These are phyloP conservation scores for Rhingia rostrata DNA, from an alignment of 2,888 invertebrate genomes.

Conservation along the genomic window DNA sequence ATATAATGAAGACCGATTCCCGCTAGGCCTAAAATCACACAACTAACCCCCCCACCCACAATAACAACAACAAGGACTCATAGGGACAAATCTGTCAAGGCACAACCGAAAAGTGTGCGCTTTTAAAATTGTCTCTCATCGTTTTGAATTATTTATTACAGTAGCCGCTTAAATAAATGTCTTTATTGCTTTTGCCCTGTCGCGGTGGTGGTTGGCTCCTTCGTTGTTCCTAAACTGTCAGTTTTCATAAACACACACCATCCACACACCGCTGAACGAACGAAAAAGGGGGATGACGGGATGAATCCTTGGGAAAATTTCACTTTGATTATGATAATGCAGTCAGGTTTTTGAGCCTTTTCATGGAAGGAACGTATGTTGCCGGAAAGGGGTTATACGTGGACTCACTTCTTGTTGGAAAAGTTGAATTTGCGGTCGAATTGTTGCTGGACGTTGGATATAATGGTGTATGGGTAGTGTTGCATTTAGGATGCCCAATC, in stretches of 20 bases:
- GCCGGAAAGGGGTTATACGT: constrained; percentile 14
- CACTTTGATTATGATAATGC: constrained; percentile 66
- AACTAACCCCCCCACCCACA: background rate
- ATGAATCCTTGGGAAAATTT: constrained; percentile 60
- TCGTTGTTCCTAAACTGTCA: constrained; percentile 52
- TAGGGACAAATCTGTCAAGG: constrained; percentile 29
- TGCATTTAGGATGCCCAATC: constrained; percentile 37
- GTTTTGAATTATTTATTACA: constrained; percentile 65
- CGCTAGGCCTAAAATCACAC: constrained; percentile 44
- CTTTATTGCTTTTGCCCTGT: constrained; percentile 46
- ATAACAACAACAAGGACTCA: constrained; percentile 32
- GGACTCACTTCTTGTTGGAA: constrained; percentile 12
- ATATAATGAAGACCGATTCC: constrained; percentile 48
- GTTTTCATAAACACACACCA: constrained; percentile 65
- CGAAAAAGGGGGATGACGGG: background rate
- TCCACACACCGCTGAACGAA: background rate
- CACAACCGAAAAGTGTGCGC: constrained; percentile 35
- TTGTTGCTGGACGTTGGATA: constrained; percentile 29
- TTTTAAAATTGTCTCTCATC: constrained; percentile 63
- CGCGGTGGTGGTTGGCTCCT: constrained; percentile 22
- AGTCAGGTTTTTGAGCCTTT: constrained; percentile 27
- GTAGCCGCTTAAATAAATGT: constrained; percentile 66
- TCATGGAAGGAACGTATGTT: constrained; percentile 11
- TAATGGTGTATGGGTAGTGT: constrained; percentile 13
- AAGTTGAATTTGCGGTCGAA: constrained; percentile 50